A percentile compares a stretch with the other conserved stretches of the same genome.
Conservation (phyloP, 2,888 invertebrate genomes). For the Monoplex corrugatus region DNA sequence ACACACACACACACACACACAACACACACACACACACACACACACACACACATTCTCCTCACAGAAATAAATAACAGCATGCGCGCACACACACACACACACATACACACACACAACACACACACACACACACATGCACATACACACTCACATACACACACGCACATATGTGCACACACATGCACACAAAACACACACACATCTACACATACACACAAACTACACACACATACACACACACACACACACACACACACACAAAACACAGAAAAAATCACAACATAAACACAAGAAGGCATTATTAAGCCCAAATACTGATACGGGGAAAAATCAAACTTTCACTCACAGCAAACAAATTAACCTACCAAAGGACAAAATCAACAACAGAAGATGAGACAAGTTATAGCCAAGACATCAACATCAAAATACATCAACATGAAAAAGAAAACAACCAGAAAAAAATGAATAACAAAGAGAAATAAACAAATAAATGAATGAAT, state of each 20-base stretch:
- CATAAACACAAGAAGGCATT: not conserved
- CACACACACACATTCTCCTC: not conserved
- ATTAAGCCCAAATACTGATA: too few relatives aligned
- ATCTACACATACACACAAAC: not conserved
- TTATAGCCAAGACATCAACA: too few relatives aligned
- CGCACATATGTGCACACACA: not conserved
- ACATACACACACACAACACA: not conserved
- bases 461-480: too few relatives aligned
- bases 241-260: too few relatives aligned
- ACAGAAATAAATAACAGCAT: not conserved
- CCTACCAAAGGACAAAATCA: too few relatives aligned
- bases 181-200: not conserved
- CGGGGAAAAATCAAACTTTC: too few relatives aligned
- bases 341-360: too few relatives aligned
- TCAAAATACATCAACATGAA: too few relatives aligned
- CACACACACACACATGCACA: not conserved
- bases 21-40: not conserved
- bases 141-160: not conserved
- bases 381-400: too few relatives aligned
- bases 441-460: too few relatives aligned
- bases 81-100: slow-evolving; percentile 28
- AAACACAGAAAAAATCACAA: not conserved
- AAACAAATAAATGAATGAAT: too few relatives aligned
- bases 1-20: not conserved
- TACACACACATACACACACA: not conserved